Percentiles rank a stretch among this genome's conserved stretches.
Conservation (phyloP, 2,888 invertebrate genomes). For the Thera obeliscata region DNA sequence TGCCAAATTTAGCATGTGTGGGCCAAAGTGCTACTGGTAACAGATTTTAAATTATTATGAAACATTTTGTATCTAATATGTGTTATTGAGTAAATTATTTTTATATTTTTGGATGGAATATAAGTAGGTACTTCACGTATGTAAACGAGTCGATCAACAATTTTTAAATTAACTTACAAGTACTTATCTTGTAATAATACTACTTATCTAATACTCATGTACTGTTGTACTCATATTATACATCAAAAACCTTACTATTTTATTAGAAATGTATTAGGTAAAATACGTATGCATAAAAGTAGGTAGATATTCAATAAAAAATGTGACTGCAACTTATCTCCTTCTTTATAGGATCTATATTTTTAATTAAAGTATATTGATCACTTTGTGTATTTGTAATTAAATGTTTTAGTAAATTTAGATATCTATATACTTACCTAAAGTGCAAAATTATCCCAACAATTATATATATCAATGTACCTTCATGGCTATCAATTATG, state of each 20-base stretch:
- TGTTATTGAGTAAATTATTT: no score
- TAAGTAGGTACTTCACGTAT: no score
- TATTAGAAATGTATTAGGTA: conserved; percentile 9
- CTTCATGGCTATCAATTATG: background rate
- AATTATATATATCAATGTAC: background rate
- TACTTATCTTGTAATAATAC: no score
- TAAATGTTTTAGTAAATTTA: background rate
- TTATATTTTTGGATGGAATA: no score
- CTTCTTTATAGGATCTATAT: conserved; percentile 22
- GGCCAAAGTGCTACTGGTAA: background rate
- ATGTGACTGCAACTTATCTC: conserved; percentile 28
- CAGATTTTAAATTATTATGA: no score
- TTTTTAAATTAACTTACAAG: no score
- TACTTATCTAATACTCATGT: no score
- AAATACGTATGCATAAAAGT: background rate
- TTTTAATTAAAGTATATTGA: conserved; percentile 15
- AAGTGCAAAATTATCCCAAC: background rate
- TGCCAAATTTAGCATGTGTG: conserved; percentile 1
- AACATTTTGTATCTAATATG: no score
- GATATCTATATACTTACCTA: background rate
- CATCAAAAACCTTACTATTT: background rate
- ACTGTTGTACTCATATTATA: background rate
- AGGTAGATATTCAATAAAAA: conserved; percentile 24
- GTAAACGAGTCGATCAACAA: no score
- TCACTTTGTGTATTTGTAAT: conserved; percentile 3